Evolutionary conservation across 2,797 vertebrate genomes (phyloP), one percentile per base, ranked within the genome.

Genomic region (Macropodus opercularis): DNA sequence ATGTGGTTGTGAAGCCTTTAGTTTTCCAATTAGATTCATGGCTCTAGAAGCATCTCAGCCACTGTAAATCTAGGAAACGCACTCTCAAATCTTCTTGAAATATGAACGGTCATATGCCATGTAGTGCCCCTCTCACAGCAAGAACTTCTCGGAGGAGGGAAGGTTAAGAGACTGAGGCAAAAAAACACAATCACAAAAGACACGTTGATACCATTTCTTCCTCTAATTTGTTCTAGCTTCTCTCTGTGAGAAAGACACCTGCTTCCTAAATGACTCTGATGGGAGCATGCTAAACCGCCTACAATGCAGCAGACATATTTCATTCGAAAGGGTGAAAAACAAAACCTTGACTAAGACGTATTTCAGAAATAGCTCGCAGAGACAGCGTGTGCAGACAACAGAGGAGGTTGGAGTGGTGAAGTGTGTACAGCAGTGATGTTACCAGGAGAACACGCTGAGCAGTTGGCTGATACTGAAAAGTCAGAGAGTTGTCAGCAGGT

Each of bases 21-120:
- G 56, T 70, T 75, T 61, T 70, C 57, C 69, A 79, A 74, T 71
- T 70, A 50, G 63, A 86, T 83, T 86, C 68, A 69, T 77, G 72
- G 63, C 35, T 39, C 47, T 75, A 58, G 69, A 72, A 6, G 34
- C 59, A 54, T 53, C 39, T 68, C 59, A 62, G 59, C 55, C 24
- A 12, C 32, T 63, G 21, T 66, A 79, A 81, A 79, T 75, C 63
- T 65, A 47, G 50, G 51, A 64, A 74, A 76, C 3, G 17, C 67
- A 65, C 38, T 24, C 53, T 69, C 43, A 66, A 78, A 81, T 83
- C 76, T 64, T 65, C 18, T 56, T 76, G 76, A 85, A 74, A 76
- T 71, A 80, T 76, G 40, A 53, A 62, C 31, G 39, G 56, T 42
- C 58, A 40, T 63, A 54, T 57, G 57, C 77, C 77, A 52, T 57